Percentiles rank a stretch among this genome's conserved stretches.
These are phyloP conservation scores for Tarsius wallacei DNA, from an alignment of 2,797 vertebrate species.

Conservation along the genomic window DNA sequence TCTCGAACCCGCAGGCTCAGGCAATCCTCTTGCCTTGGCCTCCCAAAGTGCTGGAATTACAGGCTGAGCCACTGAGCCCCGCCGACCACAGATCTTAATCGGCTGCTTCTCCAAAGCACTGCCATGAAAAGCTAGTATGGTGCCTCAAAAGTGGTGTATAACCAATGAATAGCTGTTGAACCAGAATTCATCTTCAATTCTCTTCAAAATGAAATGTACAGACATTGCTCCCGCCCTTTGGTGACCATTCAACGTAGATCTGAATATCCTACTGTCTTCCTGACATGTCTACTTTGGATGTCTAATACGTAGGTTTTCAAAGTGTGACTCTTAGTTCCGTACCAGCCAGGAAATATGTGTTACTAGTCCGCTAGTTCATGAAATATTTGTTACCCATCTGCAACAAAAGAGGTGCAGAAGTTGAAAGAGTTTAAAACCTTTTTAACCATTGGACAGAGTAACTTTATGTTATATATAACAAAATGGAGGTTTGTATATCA, in stretches of 20 bases:
- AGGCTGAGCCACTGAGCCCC: too few species aligned
- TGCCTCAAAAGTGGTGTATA: not conserved
- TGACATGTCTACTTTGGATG: not conserved
- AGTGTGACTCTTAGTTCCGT: not conserved
- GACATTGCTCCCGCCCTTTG: slow-evolving; percentile 20
- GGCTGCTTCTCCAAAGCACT: not conserved
- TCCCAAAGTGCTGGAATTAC: too few species aligned
- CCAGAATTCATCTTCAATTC: slow-evolving; percentile 48
- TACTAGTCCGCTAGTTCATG: not conserved
- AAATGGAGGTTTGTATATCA: not conserved
- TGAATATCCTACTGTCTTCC: not conserved
- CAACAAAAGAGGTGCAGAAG: not conserved
- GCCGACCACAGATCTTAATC: not conserved
- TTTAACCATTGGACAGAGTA: not conserved
- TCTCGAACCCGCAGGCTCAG: too few species aligned
- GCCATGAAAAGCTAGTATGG: not conserved
- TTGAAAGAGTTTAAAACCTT: not conserved
- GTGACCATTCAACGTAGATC: not conserved
- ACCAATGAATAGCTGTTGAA: not conserved
- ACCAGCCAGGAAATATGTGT: not conserved
- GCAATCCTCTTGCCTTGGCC: too few species aligned
- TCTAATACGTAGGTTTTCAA: not conserved
- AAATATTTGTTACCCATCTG: not conserved
- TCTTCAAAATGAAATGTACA: not conserved
- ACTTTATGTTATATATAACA: not conserved